Conservation (phyloP, 1,140 invertebrate genomes). For the Ceratitis capitata region DNA sequence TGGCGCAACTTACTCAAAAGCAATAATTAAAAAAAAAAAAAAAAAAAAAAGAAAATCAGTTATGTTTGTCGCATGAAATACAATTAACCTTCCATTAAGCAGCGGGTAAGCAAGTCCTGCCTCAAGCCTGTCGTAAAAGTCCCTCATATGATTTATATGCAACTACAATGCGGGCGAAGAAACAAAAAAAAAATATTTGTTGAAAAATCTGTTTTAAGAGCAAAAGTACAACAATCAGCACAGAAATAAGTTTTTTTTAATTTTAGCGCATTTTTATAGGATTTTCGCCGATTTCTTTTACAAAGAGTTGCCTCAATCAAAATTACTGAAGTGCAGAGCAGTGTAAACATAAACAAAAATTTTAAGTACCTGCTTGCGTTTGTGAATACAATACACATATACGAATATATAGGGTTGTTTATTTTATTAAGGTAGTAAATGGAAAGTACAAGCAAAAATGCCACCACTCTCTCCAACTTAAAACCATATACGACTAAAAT, state of each 20-base stretch:
- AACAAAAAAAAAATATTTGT: no score
- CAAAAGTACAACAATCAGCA: background rate
- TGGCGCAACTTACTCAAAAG: background rate
- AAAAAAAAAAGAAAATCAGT: background rate
- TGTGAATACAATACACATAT: background rate
- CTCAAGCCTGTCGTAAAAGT: no score
- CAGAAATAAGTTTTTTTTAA: no score
- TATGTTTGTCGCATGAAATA: background rate
- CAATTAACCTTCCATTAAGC: background rate
- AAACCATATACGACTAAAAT: no score
- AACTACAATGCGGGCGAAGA: no score
- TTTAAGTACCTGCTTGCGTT: no score
- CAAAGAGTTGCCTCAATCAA: background rate
- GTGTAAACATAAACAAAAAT: background rate
- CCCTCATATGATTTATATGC: background rate
- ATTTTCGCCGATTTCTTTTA: background rate
- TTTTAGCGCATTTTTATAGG: no score
- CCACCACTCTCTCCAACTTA: no score
- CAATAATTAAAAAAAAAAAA: no score
- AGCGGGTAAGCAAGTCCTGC: background rate
- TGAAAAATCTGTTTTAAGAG: background rate
- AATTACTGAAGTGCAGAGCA: background rate
- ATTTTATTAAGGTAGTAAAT: background rate
- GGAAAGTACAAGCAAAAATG: slow-evolving; percentile 5
- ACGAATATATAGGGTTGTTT: background rate